phyloP scores from a whole-genome alignment of 1,140 invertebrate species.

The Pseudomyrmex cubaensis region DNA sequence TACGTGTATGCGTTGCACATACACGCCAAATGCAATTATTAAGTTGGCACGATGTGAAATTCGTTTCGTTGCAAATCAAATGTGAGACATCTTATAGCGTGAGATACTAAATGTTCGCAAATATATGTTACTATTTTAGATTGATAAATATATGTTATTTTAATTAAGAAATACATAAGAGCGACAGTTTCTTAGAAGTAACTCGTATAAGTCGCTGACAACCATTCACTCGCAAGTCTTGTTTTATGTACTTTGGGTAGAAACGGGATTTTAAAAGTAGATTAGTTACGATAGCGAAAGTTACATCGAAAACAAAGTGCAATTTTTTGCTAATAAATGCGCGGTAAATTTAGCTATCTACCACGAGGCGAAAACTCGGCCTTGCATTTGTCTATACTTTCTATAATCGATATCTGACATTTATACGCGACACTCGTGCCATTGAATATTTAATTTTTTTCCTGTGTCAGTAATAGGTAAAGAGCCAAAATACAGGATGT shows the following conservation, averaged over 20 bases:
- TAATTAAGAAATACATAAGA: neutral
- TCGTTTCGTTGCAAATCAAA: neutral
- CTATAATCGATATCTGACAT: slow-evolving; percentile 27
- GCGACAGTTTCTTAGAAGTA: neutral
- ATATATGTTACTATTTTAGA: too few relatives aligned
- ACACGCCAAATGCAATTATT: neutral
- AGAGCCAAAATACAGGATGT: too few relatives aligned
- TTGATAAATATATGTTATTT: too few relatives aligned
- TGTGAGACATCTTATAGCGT: too few relatives aligned
- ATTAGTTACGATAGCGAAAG: slow-evolving; percentile 3
- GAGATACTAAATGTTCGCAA: too few relatives aligned
- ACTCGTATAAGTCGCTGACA: neutral
- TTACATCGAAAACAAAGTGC: slow-evolving; percentile 23
- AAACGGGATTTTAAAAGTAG: neutral
- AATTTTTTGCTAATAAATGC: slow-evolving; percentile 6
- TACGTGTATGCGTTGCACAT: neutral
- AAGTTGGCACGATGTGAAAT: neutral
- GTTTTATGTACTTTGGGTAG: neutral
- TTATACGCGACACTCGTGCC: slow-evolving; percentile 14
- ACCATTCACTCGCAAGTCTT: neutral
- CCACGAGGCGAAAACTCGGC: slow-evolving; percentile 1
- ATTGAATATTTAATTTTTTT: neutral
- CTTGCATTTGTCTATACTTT: slow-evolving; percentile 1
- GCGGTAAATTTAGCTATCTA: neutral
- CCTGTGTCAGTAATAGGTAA: too few relatives aligned